Base-by-base conservation (phyloP, 2,797 vertebrate species). In the Dendrocincla fuliginosa region DNA sequence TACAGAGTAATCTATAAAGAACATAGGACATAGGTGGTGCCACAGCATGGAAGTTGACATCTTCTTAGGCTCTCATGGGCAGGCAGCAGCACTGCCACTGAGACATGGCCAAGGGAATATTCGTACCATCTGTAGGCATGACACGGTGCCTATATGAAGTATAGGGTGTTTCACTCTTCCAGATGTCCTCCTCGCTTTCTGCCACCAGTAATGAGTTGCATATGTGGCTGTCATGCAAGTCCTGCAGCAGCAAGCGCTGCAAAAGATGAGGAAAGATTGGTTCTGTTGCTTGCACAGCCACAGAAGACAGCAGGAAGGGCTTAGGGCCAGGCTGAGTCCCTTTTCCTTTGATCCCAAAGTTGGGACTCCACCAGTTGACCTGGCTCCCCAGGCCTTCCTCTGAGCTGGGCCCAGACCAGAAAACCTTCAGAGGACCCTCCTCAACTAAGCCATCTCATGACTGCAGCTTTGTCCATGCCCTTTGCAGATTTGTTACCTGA, bases 151-250 rank as follows among this genome's bases (percentile, higher is more conserved):
- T 98, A 94, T 98, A 98, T 3, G 98, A 98, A 59, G 97, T 97
- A 84, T 98, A 99, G 27, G 98, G 98, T 1, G 98, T 98, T 97
- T 99, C 99, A 0, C 98, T 99, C 97, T 99, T 99, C 99, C 99
- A 99, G 97, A 99, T 99, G 91, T 99, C 99, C 89, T 99, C 99
- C 86, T 99, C 99, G 15, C 99, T 99, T 98, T 99, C 99, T 18
- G 99, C 99, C 91, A 99, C 99, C 97, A 99, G 98, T 49, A 99
- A 98, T 17, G 98, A 99, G 97, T 99, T 99, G 95, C 99, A 99
- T 76, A 99, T 97, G 17, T 99, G 99, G 74, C 98, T 99, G 96
- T 99, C 99, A 11, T 99, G 99, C 16, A 99, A 98, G 94, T 99
- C 99, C 93, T 99, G 99, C 87, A 99, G 98, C 70, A 99, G 98